These are phyloP conservation scores for Motacilla tschutschensis DNA, from an alignment of 2,113 vertebrate species.

Conservation along the genomic window DNA sequence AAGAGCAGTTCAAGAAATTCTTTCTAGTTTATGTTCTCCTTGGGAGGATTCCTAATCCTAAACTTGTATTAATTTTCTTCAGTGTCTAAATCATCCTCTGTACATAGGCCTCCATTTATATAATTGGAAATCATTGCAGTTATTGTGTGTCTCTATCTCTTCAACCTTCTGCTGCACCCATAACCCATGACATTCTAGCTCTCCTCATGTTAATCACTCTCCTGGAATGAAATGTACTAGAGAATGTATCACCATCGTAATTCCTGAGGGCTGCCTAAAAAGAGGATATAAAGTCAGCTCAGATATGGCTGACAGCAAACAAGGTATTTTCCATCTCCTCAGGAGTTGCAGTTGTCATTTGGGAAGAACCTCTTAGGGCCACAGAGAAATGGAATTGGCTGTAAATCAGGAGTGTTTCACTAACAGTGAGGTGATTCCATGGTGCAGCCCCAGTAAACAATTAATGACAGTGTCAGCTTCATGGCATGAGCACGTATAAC, in stretches of 20 bases:
- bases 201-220: not conserved
- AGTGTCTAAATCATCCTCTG: not conserved
- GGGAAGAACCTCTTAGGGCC: not conserved
- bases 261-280: not conserved
- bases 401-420: not conserved
- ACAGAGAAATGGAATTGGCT: not conserved
- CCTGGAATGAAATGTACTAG: not conserved
- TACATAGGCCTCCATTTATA: not conserved
- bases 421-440: not conserved
- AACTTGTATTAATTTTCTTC: not conserved
- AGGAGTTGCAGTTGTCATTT: not conserved
- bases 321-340: not conserved
- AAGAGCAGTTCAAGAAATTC: not conserved
- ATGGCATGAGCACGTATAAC: not conserved
- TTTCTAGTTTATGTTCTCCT: not conserved
- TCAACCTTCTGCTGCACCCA: not conserved
- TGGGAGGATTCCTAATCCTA: not conserved
- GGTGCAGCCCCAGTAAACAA: not conserved
- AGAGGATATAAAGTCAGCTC: not conserved
- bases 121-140: not conserved
- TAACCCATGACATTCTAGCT: not conserved
- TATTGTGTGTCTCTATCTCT: not conserved
- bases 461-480: not conserved
- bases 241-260: not conserved
- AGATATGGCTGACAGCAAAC: not conserved